These are phyloP conservation scores for western clawed frog (Xenopus tropicalis) DNA, from an alignment of 2,113 vertebrate species.

Conservation along the genomic window DNA sequence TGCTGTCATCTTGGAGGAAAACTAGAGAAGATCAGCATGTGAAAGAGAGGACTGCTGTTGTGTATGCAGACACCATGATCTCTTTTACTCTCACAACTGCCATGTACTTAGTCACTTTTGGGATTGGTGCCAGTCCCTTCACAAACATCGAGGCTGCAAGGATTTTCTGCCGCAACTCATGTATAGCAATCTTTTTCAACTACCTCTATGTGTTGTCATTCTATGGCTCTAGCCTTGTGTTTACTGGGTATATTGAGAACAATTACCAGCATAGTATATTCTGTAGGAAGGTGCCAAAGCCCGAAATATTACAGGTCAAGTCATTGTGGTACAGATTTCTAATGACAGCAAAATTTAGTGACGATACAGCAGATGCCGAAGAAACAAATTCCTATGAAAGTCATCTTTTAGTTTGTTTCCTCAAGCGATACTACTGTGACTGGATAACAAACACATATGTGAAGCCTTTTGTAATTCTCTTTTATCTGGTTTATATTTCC, in stretches of 20 bases:
- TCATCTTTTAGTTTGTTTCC: conserved; percentile 93
- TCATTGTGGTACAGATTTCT: conserved; percentile 96
- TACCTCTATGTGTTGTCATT: conserved; percentile 97
- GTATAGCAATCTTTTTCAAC: conserved; percentile 89
- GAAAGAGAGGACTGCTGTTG: conserved; percentile 93
- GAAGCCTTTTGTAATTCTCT: conserved; percentile 98
- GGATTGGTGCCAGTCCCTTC: conserved; percentile 96
- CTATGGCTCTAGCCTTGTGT: conserved; percentile 96
- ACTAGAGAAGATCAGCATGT: conserved; percentile 97
- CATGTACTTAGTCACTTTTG: conserved; percentile 95
- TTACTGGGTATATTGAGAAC: conserved; percentile 97
- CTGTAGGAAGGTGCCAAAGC: conserved; percentile 93
- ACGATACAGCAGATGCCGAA: conserved; percentile 70
- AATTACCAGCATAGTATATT: conserved; percentile 97
- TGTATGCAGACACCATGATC: conserved; percentile 96
- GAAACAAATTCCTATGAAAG: conserved; percentile 87
- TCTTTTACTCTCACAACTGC: conserved; percentile 94
- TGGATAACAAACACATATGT: conserved; percentile 99
- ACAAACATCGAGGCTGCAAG: conserved; percentile 98
- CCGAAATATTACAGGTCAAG: conserved; percentile 86
- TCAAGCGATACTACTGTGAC: conserved; percentile 95
- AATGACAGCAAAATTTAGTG: conserved; percentile 91
- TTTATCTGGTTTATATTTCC: conserved; percentile 98
- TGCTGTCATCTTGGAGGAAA: conserved; percentile 95
- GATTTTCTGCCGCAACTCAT: conserved; percentile 94